These are phyloP conservation scores for Drosophila albomicans DNA, from an alignment of 1,140 invertebrate genomes.

Conservation along the genomic window DNA sequence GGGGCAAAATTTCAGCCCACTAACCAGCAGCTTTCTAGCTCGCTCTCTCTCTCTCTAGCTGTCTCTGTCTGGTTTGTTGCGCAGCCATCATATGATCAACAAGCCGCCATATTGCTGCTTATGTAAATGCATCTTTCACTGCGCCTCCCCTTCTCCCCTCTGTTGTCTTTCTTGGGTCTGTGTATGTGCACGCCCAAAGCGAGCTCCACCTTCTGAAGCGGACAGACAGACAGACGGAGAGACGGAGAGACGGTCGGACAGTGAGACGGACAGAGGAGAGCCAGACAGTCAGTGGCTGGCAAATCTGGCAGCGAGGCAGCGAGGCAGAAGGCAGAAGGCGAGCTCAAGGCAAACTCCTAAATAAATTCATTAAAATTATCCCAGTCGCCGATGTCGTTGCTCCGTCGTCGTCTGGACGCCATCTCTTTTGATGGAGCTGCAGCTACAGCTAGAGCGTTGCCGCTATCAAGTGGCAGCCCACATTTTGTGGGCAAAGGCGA, in stretches of 20 bases:
- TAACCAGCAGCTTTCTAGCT: background rate
- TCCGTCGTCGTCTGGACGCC: conserved; percentile 33
- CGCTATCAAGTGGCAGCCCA: conserved; percentile 81
- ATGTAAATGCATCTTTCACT: conserved; percentile 47
- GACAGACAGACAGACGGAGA: background rate
- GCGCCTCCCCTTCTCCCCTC: background rate
- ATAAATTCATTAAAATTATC: conserved; percentile 84
- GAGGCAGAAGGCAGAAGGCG: background rate
- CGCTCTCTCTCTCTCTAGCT: background rate
- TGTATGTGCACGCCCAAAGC: conserved; percentile 35
- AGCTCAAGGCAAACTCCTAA: conserved; percentile 70
- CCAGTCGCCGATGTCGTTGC: conserved; percentile 57
- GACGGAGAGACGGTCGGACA: background rate
- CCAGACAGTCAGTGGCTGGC: background rate
- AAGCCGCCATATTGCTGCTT: conserved; percentile 59
- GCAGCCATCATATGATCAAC: conserved; percentile 39
- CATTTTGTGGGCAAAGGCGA: conserved; percentile 62
- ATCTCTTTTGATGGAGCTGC: background rate
- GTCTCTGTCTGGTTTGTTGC: conserved; percentile 3
- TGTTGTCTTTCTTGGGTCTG: background rate
- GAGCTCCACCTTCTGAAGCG: conserved; percentile 25
- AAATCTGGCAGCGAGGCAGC: background rate
- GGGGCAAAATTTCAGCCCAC: conserved; percentile 42
- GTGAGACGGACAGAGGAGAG: background rate
- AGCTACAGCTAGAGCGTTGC: conserved; percentile 39